Base-by-base conservation (phyloP, 1,140 invertebrate genomes). In the Lepidotrigona ventralis region DNA sequence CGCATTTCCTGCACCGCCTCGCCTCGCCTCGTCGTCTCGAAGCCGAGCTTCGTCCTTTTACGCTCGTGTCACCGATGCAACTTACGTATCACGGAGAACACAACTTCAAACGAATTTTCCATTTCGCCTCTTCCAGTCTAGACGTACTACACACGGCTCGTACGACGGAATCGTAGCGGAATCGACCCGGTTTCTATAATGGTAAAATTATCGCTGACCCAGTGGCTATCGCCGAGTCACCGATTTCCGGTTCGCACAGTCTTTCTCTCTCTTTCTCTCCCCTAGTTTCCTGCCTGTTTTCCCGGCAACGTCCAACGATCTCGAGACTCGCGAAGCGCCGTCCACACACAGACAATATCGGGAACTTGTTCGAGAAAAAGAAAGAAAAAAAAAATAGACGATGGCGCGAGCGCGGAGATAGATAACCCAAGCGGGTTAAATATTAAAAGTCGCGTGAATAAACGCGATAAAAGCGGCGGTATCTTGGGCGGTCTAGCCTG, bases 371-470 rank as follows among this genome's bases (percentile, higher is more conserved):
- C n/a, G n/a, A 86, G 86, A 90, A 91, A 92, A 91, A 90, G 33
- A 33, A 33, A 33, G 33, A 3, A 33, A 33, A 33, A 33, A 33
- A 88, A 4, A 66, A 26, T 89, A 87, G 85, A 85, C 72, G 79
- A 77, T 76, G 73, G 80, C 85, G 85, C 88, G 85, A 12, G 14
- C 15, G 17, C 87, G 75, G 83, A 79, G 85, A 79, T 84, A 88
- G 91, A 90, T 91, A 92, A 93, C 92, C 87, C 89, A 88, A 83
- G 85, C n/a, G 89, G 90, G 91, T 93, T 93, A 92, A 93, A 93
- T 93, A 93, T 93, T 92, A 92, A 93, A 92, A 93, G 90, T 88
- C 86, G 90, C 90, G 92, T 92, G 92, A 93, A 93, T 93, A 93
- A 93, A 88, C 90, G 91, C 88, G 88, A 87, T 90, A 90, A 46